These are phyloP conservation scores for Phrynosoma blainvillii DNA, from an alignment of 2,113 vertebrate genomes.

Conservation along the genomic window DNA sequence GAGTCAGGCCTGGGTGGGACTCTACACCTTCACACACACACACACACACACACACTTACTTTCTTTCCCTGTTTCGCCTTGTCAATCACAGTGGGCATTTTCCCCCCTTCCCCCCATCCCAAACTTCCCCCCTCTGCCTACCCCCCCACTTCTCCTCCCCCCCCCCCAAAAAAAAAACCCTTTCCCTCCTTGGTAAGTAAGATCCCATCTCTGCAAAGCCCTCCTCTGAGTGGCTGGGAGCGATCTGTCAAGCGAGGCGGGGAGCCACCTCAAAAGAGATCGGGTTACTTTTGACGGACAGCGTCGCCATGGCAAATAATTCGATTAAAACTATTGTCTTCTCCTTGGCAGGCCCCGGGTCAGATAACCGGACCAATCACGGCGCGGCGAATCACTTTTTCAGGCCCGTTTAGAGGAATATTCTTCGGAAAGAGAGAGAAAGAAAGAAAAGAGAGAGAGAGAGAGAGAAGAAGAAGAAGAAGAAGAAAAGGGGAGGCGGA, in stretches of 20 bases:
- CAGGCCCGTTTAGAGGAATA: constrained; percentile 99
- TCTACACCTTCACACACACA: no score
- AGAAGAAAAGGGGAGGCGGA: constrained; percentile 49
- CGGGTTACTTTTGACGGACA: constrained; percentile 98
- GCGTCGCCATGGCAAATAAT: constrained; percentile 99
- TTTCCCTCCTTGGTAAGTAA: constrained; percentile 66
- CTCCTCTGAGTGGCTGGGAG: constrained; percentile 80
- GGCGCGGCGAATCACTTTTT: constrained; percentile 91
- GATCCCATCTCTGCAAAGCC: constrained; percentile 81
- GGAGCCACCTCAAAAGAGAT: constrained; percentile 94
- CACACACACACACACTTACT: neutral
- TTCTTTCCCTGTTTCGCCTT: constrained; percentile 63
- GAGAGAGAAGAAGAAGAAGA: constrained; percentile 77
- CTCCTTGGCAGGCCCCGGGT: constrained; percentile 93
- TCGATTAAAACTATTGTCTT: constrained; percentile 99
- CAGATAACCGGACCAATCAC: constrained; percentile 99
- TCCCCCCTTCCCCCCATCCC: constrained; percentile 38
- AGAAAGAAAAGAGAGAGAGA: constrained; percentile 38
- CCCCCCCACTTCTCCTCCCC: neutral
- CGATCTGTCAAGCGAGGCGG: constrained; percentile 87
- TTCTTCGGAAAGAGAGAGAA: constrained; percentile 88
- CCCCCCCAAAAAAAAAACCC: neutral
- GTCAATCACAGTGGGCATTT: constrained; percentile 87
- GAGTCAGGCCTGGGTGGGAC: neutral
- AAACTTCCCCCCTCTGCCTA: neutral